These are phyloP conservation scores for Pangasius djambal DNA, from an alignment of 2,797 vertebrate genomes.

Conservation along the genomic window DNA sequence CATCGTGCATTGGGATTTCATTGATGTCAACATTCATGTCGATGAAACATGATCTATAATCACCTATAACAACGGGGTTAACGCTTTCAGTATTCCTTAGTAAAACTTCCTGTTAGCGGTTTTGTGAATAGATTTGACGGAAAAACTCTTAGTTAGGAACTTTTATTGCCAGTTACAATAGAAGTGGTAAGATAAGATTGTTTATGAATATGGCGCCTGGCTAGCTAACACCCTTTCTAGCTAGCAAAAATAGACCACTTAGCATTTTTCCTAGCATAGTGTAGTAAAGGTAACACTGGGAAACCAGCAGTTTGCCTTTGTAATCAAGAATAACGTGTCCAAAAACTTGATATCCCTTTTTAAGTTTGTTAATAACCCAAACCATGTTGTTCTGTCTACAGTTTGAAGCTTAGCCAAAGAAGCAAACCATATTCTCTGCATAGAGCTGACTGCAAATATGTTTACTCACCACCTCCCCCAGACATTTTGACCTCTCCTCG, in stretches of 20 bases:
- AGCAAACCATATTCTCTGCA: too few relatives aligned
- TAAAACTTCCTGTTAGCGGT: neutral
- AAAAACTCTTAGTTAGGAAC: neutral
- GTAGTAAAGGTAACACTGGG: neutral
- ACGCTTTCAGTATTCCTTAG: neutral
- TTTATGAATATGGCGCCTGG: neutral
- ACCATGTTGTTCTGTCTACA: neutral
- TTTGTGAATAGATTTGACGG: neutral
- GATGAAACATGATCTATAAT: neutral
- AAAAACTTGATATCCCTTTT: neutral
- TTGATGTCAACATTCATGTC: neutral
- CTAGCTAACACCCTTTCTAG: neutral
- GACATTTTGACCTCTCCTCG: neutral
- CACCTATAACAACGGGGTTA: neutral
- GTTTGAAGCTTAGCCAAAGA: neutral
- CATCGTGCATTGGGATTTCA: neutral
- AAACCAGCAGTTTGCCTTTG: neutral
- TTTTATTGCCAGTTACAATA: neutral
- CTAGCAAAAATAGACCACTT: neutral
- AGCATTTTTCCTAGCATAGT: neutral
- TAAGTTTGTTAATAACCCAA: neutral
- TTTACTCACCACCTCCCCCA: neutral
- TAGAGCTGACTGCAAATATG: neutral
- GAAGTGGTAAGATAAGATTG: neutral
- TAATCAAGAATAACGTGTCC: neutral